Percentiles rank a stretch among this genome's conserved stretches.
Evolutionary conservation across 2,888 invertebrate species (phyloP).

Genomic region (Cryptocephalus primarius): DNA sequence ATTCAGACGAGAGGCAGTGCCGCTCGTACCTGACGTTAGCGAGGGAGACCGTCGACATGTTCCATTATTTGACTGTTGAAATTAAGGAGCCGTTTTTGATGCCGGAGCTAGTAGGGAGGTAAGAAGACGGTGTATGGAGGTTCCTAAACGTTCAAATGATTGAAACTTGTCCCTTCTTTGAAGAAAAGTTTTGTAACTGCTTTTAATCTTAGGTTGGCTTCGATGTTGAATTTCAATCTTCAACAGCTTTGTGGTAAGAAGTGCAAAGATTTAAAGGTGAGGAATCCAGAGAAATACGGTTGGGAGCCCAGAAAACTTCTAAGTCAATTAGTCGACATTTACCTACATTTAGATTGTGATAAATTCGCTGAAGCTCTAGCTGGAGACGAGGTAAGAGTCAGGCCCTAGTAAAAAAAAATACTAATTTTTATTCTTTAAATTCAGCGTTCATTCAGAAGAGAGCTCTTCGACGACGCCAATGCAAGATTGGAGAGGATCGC

Average conservation of each 20-base stretch:
- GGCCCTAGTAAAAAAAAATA: background rate
- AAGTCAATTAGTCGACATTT: slow-evolving; percentile 90
- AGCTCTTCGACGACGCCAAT: slow-evolving; percentile 86
- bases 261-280: slow-evolving; percentile 87
- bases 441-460: slow-evolving; percentile 86
- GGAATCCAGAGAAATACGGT: slow-evolving; percentile 87
- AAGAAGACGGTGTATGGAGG: too few relatives aligned
- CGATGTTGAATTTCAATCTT: slow-evolving; percentile 97
- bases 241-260: slow-evolving; percentile 94
- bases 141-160: too few relatives aligned
- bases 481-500: slow-evolving; percentile 66
- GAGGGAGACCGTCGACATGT: slow-evolving; percentile 95
- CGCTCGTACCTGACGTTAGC: slow-evolving; percentile 85
- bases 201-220: slow-evolving; percentile 50
- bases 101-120: slow-evolving; percentile 75
- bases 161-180: too few relatives aligned
- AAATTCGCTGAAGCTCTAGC: slow-evolving; percentile 87
- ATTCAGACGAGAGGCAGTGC: slow-evolving; percentile 78
- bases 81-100: slow-evolving; percentile 92
- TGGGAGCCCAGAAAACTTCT: slow-evolving; percentile 93
- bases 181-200: too few relatives aligned
- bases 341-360: slow-evolving; percentile 89
- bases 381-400: slow-evolving; percentile 72
- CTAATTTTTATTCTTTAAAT: slow-evolving; percentile 16
- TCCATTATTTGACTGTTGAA: slow-evolving; percentile 90